Conservation (phyloP, 2,888 invertebrate genomes). For the Serrognathus titanus region DNA sequence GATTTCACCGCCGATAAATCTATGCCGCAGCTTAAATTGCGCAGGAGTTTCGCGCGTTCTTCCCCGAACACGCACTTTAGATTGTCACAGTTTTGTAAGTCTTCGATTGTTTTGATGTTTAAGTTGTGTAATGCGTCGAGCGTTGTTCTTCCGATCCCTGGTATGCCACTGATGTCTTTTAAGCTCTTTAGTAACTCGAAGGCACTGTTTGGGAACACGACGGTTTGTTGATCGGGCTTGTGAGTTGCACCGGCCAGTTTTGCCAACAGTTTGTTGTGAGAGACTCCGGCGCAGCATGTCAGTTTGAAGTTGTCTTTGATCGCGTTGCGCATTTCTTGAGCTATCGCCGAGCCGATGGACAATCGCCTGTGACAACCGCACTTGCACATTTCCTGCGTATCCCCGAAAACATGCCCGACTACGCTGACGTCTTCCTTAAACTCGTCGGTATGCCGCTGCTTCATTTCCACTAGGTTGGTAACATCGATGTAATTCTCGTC, state of each 20-base stretch:
- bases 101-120: constrained; percentile 63
- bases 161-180: constrained; percentile 60
- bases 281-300: constrained; percentile 79
- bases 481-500: constrained; percentile 86
- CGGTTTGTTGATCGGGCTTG: constrained; percentile 82
- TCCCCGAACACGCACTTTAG: constrained; percentile 57
- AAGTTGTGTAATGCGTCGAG: constrained; percentile 62
- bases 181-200: constrained; percentile 64
- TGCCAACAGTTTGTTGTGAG: constrained; percentile 79
- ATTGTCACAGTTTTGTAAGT: constrained; percentile 65
- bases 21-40: constrained; percentile 70
- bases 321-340: constrained; percentile 70
- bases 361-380: constrained; percentile 74
- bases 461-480: constrained; percentile 61
- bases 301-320: constrained; percentile 67
- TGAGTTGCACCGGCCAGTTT: constrained; percentile 71
- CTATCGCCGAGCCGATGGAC: constrained; percentile 68
- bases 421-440: constrained; percentile 40
- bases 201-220: constrained; percentile 68
- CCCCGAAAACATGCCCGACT: constrained; percentile 59
- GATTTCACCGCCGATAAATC: constrained; percentile 70
- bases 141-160: constrained; percentile 74
- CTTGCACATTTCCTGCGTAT: constrained; percentile 56
- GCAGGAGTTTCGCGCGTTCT: constrained; percentile 66
- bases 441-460: constrained; percentile 34